These are phyloP conservation scores for Hymenopus coronatus DNA, from an alignment of 2,888 invertebrate species.

Conservation along the genomic window DNA sequence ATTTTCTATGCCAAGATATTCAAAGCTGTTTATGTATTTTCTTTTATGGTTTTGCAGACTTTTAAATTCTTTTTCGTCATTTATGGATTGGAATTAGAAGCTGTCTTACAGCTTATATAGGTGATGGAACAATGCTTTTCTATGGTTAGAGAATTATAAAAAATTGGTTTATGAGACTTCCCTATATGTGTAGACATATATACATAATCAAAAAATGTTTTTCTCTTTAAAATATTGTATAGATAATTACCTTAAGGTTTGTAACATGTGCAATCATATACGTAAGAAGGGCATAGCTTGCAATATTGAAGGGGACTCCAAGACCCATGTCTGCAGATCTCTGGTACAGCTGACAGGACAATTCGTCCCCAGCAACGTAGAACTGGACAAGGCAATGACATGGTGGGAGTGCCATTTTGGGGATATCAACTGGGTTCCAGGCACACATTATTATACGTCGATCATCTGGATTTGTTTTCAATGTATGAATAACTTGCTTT, in stretches of 20 bases:
- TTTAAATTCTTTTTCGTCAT: no score
- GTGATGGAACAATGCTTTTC: no score
- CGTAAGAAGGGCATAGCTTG: slow-evolving; percentile 90
- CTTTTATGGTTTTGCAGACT: no score
- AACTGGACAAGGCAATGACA: slow-evolving; percentile 96
- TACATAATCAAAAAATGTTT: no score
- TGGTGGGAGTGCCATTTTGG: slow-evolving; percentile 93
- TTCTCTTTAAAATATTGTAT: not conserved
- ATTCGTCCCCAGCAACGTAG: slow-evolving; percentile 76
- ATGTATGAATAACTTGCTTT: slow-evolving; percentile 71
- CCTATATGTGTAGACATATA: no score
- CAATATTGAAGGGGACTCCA: slow-evolving; percentile 98
- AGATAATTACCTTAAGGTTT: slow-evolving; percentile 66
- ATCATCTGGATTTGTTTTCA: slow-evolving; percentile 78
- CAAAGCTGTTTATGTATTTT: no score
- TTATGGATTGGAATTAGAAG: no score
- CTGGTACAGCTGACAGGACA: slow-evolving; percentile 93
- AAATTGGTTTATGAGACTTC: no score
- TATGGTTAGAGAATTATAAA: no score
- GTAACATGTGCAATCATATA: slow-evolving; percentile 96
- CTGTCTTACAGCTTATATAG: no score
- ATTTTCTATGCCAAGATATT: no score
- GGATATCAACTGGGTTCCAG: slow-evolving; percentile 90
- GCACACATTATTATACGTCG: slow-evolving; percentile 89
- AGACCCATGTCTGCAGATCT: slow-evolving; percentile 96